Evolutionary conservation across 2,888 invertebrate genomes (phyloP).

Genomic region (Pristionchus entomophagus): DNA sequence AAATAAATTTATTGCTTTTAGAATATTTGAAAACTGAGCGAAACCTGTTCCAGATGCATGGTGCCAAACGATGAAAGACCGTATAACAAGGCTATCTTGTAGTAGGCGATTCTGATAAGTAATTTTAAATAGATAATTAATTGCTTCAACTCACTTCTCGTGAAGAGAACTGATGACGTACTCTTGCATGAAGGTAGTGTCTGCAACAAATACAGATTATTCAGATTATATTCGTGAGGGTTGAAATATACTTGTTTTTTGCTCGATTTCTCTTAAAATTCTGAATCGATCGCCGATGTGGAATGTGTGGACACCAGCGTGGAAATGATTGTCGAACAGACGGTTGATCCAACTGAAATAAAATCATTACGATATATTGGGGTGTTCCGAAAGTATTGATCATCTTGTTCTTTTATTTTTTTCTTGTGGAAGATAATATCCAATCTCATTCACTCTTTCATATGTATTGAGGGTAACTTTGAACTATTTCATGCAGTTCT

Average conservation of each 20-base stretch:
- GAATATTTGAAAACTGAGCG: background rate
- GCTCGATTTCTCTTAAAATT: background rate
- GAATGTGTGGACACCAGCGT: background rate
- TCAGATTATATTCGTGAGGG: too few relatives aligned
- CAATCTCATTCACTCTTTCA: too few relatives aligned
- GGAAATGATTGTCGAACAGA: background rate
- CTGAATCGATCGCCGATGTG: background rate
- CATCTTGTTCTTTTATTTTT: too few relatives aligned
- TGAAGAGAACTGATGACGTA: background rate
- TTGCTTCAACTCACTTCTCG: background rate
- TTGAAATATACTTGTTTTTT: background rate
- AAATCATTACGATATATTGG: too few relatives aligned
- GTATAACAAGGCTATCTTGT: background rate
- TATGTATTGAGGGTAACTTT: too few relatives aligned
- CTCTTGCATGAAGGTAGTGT: background rate
- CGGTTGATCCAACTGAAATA: background rate
- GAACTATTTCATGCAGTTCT: too few relatives aligned
- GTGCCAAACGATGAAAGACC: background rate
- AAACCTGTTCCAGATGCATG: background rate
- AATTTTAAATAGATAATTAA: background rate
- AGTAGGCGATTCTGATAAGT: background rate
- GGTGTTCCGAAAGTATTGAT: too few relatives aligned
- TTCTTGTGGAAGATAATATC: too few relatives aligned
- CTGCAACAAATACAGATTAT: background rate
- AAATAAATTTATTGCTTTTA: background rate